phyloP scores from a whole-genome alignment of 2,888 invertebrate genomes.

The Rugalucina vietnamica region DNA sequence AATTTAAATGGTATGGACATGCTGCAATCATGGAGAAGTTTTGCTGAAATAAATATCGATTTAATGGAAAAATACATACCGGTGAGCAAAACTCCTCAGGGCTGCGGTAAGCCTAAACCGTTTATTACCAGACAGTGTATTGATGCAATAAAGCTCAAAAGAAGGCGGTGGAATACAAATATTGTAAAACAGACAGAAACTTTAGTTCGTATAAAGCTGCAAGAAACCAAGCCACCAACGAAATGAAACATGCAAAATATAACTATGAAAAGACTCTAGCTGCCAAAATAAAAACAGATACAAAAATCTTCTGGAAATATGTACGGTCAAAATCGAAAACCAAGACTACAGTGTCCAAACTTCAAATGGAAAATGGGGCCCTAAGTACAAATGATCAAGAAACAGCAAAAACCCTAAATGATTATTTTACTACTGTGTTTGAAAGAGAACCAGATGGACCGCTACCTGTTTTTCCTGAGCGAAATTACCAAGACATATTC shows the following conservation, averaged over 20 bases:
- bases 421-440: conserved; percentile 18
- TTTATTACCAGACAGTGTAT: not conserved
- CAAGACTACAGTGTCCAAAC: not conserved
- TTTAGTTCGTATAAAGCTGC: not conserved
- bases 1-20: too few relatives aligned
- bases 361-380: not conserved
- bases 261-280: not conserved
- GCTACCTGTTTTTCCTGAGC: not conserved
- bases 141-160: not conserved
- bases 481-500: not conserved
- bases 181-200: not conserved
- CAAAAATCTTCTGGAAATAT: conserved; percentile 18
- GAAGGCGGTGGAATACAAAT: not conserved
- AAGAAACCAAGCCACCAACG: not conserved
- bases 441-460: not conserved
- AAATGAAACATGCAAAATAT: not conserved
- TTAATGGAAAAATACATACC: not conserved
- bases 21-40: not conserved
- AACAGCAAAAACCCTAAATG: conserved; percentile 1
- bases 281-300: not conserved
- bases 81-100: not conserved
- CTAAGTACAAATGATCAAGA: conserved; percentile 11
- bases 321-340: conserved; percentile 2
- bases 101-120: not conserved
- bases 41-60: not conserved